phyloP scores from a whole-genome alignment of 2,797 vertebrate species.

The Lagorchestes hirsutus region DNA sequence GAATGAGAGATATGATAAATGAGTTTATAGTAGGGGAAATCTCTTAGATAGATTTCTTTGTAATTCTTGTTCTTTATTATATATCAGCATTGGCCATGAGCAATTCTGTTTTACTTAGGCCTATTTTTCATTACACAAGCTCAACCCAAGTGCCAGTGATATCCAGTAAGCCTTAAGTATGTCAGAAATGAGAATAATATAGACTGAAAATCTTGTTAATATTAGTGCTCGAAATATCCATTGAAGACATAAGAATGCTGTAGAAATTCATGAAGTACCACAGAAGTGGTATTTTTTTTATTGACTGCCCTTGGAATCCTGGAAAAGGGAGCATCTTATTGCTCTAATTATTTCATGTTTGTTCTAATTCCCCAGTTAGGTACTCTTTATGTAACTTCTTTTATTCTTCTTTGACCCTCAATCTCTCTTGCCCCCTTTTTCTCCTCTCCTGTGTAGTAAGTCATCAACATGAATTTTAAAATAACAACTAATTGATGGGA shows the following conservation, averaged over 20 bases:
- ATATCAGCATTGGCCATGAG: conserved; percentile 10
- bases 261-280: not conserved
- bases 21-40: conserved; percentile 9
- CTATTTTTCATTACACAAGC: conserved; percentile 49
- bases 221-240: not conserved
- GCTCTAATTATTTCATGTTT: not conserved
- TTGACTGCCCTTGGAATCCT: not conserved
- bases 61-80: not conserved
- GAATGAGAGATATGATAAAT: not conserved
- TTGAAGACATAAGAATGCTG: not conserved
- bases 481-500: conserved; percentile 8
- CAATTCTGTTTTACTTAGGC: conserved; percentile 27
- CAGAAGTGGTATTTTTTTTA: not conserved
- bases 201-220: not conserved
- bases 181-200: not conserved
- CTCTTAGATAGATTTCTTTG: not conserved
- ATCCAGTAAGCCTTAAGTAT: not conserved
- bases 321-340: not conserved
- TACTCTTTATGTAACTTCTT: not conserved
- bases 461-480: conserved; percentile 11
- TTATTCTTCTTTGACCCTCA: not conserved
- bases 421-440: not conserved
- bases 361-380: not conserved
- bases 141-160: conserved; percentile 10
- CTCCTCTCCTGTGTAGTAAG: not conserved